Conservation (phyloP, 2,113 vertebrate genomes). For the Lagenorhynchus albirostris region DNA sequence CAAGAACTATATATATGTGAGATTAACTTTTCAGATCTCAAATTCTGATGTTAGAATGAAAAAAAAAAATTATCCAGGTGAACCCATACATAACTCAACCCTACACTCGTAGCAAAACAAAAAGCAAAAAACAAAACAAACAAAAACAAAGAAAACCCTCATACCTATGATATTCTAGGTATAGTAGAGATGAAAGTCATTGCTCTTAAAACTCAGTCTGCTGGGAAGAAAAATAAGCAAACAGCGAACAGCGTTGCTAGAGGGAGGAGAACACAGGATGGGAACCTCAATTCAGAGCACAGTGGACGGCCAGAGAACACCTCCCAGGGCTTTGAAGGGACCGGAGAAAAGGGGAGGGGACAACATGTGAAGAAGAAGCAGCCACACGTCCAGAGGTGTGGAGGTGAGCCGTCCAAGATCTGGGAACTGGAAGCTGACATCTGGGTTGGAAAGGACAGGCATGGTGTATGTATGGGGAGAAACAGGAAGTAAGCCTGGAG, state of each 20-base stretch:
- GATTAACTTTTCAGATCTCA: not conserved
- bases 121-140: not conserved
- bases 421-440: not conserved
- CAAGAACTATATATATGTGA: not conserved
- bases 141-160: not conserved
- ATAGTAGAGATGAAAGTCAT: not conserved
- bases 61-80: no score
- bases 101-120: not conserved
- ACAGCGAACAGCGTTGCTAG: rapidly evolving
- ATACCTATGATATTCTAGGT: not conserved
- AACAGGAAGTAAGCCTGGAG: not conserved
- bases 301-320: not conserved
- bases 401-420: not conserved
- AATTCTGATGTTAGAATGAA: not conserved
- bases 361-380: not conserved
- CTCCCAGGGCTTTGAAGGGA: not conserved
- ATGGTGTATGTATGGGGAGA: rapidly evolving
- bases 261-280: not conserved
- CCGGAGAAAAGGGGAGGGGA: not conserved
- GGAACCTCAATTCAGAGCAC: not conserved
- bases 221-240: not conserved
- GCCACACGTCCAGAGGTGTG: not conserved
- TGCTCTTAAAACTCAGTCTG: not conserved
- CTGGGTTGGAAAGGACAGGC: not conserved
- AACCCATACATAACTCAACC: not conserved